Evolutionary conservation across 2,113 vertebrate genomes (phyloP).

Genomic region (Rousettus leschenaultii): DNA sequence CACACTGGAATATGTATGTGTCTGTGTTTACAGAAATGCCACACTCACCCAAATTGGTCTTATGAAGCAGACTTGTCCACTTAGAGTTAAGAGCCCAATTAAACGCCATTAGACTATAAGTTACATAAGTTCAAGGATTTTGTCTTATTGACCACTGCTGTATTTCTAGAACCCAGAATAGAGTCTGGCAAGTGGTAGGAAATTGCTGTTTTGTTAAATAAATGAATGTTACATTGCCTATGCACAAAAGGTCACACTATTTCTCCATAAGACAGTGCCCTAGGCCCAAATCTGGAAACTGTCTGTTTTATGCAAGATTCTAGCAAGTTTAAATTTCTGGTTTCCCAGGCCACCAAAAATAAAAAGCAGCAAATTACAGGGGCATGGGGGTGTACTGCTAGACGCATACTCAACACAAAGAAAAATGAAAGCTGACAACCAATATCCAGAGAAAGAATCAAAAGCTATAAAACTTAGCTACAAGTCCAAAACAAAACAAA

Average conservation of each 20-base stretch:
- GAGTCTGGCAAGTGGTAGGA: not conserved
- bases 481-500: not conserved
- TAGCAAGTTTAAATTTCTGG: constrained; percentile 26
- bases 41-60: not conserved
- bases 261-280: not conserved
- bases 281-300: constrained; percentile 13
- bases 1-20: not conserved
- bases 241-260: constrained; percentile 30
- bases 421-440: constrained; percentile 36
- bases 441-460: not conserved
- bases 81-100: not conserved
- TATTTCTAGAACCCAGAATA: constrained; percentile 29
- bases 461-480: constrained; percentile 1
- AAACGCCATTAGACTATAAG: not conserved
- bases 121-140: not conserved
- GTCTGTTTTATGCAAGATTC: constrained; percentile 28
- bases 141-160: not conserved
- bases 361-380: constrained; percentile 41
- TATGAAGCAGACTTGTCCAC: not conserved
- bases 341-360: constrained; percentile 51
- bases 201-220: constrained; percentile 38
- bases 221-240: constrained; percentile 20
- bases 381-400: not conserved
- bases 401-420: not conserved
- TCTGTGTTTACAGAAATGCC: not conserved